Evolutionary conservation across 2,113 vertebrate genomes (phyloP).

Genomic region (Hydrochoerus hydrochaeris): DNA sequence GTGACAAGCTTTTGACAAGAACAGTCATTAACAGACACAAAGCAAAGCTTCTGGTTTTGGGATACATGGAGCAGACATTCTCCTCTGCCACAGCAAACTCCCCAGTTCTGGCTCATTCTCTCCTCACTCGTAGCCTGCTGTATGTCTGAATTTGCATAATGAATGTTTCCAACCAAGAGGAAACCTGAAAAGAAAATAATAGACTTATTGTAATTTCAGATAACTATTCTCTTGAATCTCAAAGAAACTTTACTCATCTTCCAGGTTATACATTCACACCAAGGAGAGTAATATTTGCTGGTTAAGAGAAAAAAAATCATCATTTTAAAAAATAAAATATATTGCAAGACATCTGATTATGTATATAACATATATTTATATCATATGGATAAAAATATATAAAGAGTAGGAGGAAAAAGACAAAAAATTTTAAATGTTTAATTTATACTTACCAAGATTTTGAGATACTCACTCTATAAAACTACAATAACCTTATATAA

Average conservation of each 20-base stretch:
- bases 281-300: background rate
- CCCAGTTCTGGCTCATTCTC: background rate
- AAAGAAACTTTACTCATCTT: slow-evolving; percentile 24
- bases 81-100: background rate
- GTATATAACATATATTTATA: background rate
- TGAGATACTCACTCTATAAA: background rate
- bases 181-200: slow-evolving; percentile 10
- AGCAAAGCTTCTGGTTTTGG: background rate
- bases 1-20: background rate
- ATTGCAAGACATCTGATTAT: background rate
- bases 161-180: slow-evolving; percentile 19
- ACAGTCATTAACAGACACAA: background rate
- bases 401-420: background rate
- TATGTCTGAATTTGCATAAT: background rate
- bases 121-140: background rate
- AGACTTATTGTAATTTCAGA: slow-evolving; percentile 37
- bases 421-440: slow-evolving; percentile 37
- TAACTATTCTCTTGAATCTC: background rate
- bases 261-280: slow-evolving; percentile 23
- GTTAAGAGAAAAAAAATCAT: background rate
- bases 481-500: background rate
- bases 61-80: background rate
- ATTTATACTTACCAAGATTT: slow-evolving; percentile 52
- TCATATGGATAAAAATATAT: background rate
- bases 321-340: background rate